Conservation (phyloP, 1,140 invertebrate species). For the Neodiprion virginianus region DNA sequence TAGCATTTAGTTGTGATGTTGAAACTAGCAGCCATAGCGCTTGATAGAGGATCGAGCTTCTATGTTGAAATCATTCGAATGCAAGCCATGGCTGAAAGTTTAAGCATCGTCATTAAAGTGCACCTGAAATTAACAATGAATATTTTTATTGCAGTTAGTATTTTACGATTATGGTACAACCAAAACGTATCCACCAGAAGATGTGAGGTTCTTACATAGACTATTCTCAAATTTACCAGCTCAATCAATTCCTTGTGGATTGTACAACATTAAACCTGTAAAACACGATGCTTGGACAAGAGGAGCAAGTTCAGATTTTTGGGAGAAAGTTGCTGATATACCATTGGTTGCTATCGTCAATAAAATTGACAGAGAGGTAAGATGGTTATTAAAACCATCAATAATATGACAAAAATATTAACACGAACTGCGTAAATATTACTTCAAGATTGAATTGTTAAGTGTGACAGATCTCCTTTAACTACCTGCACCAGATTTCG, state of each 20-base stretch:
- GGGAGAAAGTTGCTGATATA: slow-evolving; percentile 19
- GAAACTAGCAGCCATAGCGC: no score
- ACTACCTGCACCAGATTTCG: slow-evolving; percentile 14
- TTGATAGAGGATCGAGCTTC: background rate
- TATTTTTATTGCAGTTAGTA: slow-evolving; percentile 40
- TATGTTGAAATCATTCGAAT: slow-evolving; percentile 17
- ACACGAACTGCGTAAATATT: slow-evolving; percentile 13
- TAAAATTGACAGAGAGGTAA: slow-evolving; percentile 7
- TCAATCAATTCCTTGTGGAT: slow-evolving; percentile 53
- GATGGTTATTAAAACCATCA: background rate
- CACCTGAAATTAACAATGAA: background rate
- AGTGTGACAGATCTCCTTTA: slow-evolving; percentile 18
- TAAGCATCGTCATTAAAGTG: background rate
- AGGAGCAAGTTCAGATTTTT: slow-evolving; percentile 31
- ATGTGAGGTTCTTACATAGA: slow-evolving; percentile 46
- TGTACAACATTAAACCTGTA: slow-evolving; percentile 44
- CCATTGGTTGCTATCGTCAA: slow-evolving; percentile 36
- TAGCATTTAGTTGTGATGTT: no score
- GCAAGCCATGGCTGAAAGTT: background rate
- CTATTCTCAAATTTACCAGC: slow-evolving; percentile 46
- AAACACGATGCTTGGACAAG: slow-evolving; percentile 36
- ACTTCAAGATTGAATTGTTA: slow-evolving; percentile 28
- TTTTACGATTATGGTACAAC: slow-evolving; percentile 58
- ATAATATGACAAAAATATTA: background rate
- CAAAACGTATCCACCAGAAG: slow-evolving; percentile 36